Evolutionary conservation across 2,888 invertebrate genomes (phyloP).

Genomic region (Drosophila imparisetae): DNA sequence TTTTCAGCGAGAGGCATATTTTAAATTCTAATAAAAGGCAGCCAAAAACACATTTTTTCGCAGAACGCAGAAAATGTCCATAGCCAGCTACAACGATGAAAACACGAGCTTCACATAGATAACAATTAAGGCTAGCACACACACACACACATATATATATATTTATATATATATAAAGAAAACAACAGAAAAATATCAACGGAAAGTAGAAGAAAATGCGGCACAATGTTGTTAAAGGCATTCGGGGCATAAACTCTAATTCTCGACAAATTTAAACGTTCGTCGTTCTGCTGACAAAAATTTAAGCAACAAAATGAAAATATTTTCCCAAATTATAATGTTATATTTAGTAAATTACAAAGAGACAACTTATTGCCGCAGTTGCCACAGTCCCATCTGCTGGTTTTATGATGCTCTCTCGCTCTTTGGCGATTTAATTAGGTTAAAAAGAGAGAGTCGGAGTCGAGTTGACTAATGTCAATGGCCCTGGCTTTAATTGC

Average conservation of each 20-base stretch:
- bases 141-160: too few relatives aligned
- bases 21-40: slow-evolving; percentile 68
- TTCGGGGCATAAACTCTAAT: slow-evolving; percentile 65
- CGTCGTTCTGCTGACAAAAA: slow-evolving; percentile 30
- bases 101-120: slow-evolving; percentile 61
- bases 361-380: slow-evolving; percentile 19
- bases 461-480: slow-evolving; percentile 52
- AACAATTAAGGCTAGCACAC: slow-evolving; percentile 63
- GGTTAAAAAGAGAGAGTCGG: slow-evolving; percentile 62
- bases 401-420: slow-evolving; percentile 19
- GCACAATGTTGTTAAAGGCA: slow-evolving; percentile 30
- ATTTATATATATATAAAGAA: slow-evolving; percentile 5
- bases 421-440: slow-evolving; percentile 71
- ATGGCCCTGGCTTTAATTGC: slow-evolving; percentile 61
- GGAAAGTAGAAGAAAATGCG: slow-evolving; percentile 32
- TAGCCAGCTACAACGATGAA: slow-evolving; percentile 49
- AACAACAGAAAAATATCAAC: slow-evolving; percentile 19
- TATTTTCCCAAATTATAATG: slow-evolving; percentile 68
- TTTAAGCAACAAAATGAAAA: slow-evolving; percentile 53
- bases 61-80: slow-evolving; percentile 49
- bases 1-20: slow-evolving; percentile 62
- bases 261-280: slow-evolving; percentile 55
- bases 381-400: slow-evolving; percentile 21
- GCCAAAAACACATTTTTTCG: slow-evolving; percentile 51
- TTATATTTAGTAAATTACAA: slow-evolving; percentile 66